Evolutionary conservation across 2,113 vertebrate genomes (phyloP).

Genomic region (Cyprinus carpio): DNA sequence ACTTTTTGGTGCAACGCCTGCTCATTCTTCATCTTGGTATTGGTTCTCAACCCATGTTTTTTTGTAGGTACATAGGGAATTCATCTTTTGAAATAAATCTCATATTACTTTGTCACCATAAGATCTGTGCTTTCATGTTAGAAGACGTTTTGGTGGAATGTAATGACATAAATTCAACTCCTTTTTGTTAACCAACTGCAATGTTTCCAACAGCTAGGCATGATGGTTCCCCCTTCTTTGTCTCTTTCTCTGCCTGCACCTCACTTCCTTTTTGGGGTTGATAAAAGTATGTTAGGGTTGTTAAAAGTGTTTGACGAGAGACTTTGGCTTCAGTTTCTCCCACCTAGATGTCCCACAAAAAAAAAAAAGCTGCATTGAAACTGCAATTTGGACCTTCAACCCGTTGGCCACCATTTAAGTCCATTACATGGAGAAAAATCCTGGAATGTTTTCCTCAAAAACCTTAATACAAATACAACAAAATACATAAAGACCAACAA

Average conservation of each 20-base stretch:
- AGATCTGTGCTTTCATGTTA: constrained; percentile 34
- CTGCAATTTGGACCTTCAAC: no score
- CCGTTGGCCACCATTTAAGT: no score
- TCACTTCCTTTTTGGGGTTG: constrained; percentile 54
- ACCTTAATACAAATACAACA: no score
- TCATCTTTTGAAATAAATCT: constrained; percentile 21
- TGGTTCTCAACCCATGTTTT: constrained; percentile 1
- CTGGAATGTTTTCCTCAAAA: no score
- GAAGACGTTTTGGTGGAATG: constrained; percentile 45
- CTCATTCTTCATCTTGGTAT: background rate
- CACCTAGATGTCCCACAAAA: background rate
- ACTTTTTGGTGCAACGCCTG: background rate
- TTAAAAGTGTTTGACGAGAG: background rate
- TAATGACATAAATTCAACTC: constrained; percentile 53
- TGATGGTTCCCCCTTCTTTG: constrained; percentile 61
- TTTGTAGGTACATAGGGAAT: background rate
- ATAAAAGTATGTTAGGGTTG: constrained; percentile 37
- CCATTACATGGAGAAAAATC: no score
- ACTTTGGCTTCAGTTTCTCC: constrained; percentile 1
- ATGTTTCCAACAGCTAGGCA: constrained; percentile 65
- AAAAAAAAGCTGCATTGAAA: no score
- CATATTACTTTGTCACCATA: background rate
- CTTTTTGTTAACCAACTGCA: constrained; percentile 60
- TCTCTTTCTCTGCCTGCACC: constrained; percentile 41
- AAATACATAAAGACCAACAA: no score